These are phyloP conservation scores for Takifugu flavidus DNA, from an alignment of 2,113 vertebrate genomes.

Conservation along the genomic window DNA sequence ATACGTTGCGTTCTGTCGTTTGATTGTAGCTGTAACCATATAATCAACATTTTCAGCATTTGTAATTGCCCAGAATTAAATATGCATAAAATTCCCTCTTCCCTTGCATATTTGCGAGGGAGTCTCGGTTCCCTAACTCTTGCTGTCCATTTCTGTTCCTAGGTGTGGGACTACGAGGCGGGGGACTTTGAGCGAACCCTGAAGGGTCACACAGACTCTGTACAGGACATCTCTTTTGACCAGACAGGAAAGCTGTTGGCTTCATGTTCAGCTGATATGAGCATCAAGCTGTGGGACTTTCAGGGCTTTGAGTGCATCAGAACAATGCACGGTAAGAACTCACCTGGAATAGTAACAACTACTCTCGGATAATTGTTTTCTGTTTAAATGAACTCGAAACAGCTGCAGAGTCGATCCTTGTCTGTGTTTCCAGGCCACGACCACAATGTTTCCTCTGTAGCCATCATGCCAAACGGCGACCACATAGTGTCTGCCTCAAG, in stretches of 20 bases:
- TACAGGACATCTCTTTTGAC: slow-evolving; percentile 99
- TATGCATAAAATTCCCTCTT: no score
- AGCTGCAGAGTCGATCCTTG: slow-evolving; percentile 1
- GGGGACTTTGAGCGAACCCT: slow-evolving; percentile 98
- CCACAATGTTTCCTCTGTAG: slow-evolving; percentile 98
- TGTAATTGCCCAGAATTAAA: neutral
- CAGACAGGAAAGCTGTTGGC: slow-evolving; percentile 96
- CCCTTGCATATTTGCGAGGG: no score
- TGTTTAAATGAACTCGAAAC: neutral
- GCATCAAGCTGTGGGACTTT: slow-evolving; percentile 99
- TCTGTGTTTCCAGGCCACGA: slow-evolving; percentile 84
- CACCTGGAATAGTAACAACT: neutral
- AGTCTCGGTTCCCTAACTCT: neutral
- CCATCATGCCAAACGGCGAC: slow-evolving; percentile 99
- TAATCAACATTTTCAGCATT: no score
- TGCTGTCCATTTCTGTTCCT: slow-evolving; percentile 18
- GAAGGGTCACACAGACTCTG: slow-evolving; percentile 98
- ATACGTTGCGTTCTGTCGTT: neutral
- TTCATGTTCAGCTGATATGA: slow-evolving; percentile 99
- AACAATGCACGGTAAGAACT: slow-evolving; percentile 93
- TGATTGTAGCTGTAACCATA: neutral
- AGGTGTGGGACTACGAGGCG: slow-evolving; percentile 99
- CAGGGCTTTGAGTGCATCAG: slow-evolving; percentile 98
- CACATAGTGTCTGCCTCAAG: slow-evolving; percentile 98
- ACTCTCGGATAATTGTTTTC: neutral